Evolutionary conservation across 2,888 invertebrate genomes (phyloP).

Genomic region (Stenichneumon culpator): DNA sequence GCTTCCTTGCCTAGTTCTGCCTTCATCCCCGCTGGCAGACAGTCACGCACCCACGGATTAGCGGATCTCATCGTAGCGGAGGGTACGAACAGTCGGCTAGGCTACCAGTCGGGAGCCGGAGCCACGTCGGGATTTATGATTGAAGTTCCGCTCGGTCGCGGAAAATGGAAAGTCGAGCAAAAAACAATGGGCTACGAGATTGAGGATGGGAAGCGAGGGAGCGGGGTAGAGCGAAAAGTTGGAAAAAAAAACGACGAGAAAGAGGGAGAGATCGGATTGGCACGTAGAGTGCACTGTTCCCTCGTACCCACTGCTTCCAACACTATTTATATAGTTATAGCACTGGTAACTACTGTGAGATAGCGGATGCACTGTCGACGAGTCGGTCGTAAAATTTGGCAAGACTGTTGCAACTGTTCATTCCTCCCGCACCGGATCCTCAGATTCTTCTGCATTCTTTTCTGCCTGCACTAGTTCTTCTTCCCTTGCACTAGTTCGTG

Average conservation of each 20-base stretch:
- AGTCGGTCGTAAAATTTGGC: conserved; percentile 76
- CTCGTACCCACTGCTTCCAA: conserved; percentile 31
- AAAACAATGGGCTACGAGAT: conserved; percentile 61
- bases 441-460: conserved; percentile 34
- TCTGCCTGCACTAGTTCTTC: conserved; percentile 1
- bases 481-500: conserved; percentile 56
- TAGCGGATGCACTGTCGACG: conserved; percentile 41
- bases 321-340: conserved; percentile 44
- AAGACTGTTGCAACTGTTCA: conserved; percentile 68
- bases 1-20: conserved; percentile 57
- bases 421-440: conserved; percentile 1
- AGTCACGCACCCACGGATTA: conserved; percentile 77
- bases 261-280: conserved; percentile 49
- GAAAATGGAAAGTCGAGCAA: conserved; percentile 71
- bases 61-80: conserved; percentile 66
- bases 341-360: conserved; percentile 6
- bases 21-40: conserved; percentile 66
- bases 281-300: conserved; percentile 46
- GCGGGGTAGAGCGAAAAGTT: conserved; percentile 6
- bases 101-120: conserved; percentile 42
- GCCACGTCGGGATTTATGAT: conserved; percentile 79
- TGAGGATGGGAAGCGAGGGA: conserved; percentile 34
- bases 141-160: conserved; percentile 77
- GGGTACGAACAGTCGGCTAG: conserved; percentile 28
- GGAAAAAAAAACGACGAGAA: conserved; percentile 39